Evolutionary conservation across 2,888 invertebrate genomes (phyloP), one percentile per base, ranked within the genome.

Genomic region (Drosophila subquinaria): DNA sequence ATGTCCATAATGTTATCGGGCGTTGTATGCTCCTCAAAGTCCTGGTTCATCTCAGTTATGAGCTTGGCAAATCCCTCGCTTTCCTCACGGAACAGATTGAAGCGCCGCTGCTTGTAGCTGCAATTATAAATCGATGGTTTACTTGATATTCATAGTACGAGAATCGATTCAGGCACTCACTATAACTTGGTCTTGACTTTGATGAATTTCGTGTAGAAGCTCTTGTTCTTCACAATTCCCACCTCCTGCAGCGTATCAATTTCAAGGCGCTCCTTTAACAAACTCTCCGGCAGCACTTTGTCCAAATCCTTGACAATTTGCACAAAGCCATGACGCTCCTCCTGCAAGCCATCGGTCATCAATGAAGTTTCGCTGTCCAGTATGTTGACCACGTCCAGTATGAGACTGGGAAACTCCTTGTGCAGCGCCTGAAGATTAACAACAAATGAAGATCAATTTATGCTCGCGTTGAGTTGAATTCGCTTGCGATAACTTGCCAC

Each of bases 81-180:
- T 94, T 99, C 99, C 94, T 99, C 99, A 61, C 99, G 95, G 91
- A 99, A 97, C 88, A 99, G 94, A 94, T 99, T 99, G 93, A 99
- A 99, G 91, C 99, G 99, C 88, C 98, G 96, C 93, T 99, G 99
- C 93, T 99, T 99, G 93, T 99, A 99, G 93, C 99, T 99, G 93
- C 73, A 95, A 95, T 17, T 13, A 35, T 13, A 33, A 17, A 20
- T 62, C 1, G 0, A 36, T 8, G 13, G 13, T 11, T 6, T 38
- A n/a, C 38, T 38, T 38, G n/a, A 38, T 6, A 38, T 38, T n/a
- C n/a, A 1, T 4, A 11, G 35, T 9, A 9, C 27, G 9, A 20
- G 20, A 27, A 1, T 40, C 0, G 4, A 33, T 27, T 17, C 8
- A 1, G 10, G 5, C 6, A 96, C 98, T 96, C 95, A 98, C 98